phyloP scores from a whole-genome alignment of 2,797 vertebrate genomes.

The Malacoraja senta region DNA sequence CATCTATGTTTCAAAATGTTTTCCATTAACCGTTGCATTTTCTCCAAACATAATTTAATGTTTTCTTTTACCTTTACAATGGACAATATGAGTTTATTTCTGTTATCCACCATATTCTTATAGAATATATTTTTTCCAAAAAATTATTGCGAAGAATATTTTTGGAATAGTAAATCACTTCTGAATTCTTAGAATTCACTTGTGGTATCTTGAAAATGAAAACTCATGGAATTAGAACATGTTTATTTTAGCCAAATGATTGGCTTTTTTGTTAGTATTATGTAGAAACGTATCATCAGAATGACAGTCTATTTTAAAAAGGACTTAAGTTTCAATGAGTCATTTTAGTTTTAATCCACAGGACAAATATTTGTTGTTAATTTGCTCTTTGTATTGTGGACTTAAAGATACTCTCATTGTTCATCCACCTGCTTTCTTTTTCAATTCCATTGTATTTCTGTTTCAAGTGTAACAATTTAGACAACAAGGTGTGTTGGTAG shows the following conservation, averaged over 20 bases:
- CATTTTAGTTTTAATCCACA: conserved; percentile 20
- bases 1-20: neutral
- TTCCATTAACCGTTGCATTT: neutral
- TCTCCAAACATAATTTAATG: neutral
- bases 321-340: neutral
- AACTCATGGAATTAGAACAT: neutral
- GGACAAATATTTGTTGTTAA: neutral
- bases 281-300: neutral
- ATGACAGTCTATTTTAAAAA: neutral
- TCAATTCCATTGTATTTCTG: conserved; percentile 1
- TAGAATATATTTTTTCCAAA: conserved; percentile 9
- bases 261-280: neutral
- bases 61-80: conserved; percentile 4
- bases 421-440: neutral
- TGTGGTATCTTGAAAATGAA: neutral
- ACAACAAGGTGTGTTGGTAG: neutral
- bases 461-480: neutral
- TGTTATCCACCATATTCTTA: neutral
- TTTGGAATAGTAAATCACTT: neutral
- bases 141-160: conserved; percentile 21
- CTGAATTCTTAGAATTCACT: conserved; percentile 8
- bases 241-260: conserved; percentile 17
- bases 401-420: neutral
- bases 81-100: neutral
- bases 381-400: neutral